Conservation (phyloP, 2,888 invertebrate species). For the Pollenia labialis region DNA sequence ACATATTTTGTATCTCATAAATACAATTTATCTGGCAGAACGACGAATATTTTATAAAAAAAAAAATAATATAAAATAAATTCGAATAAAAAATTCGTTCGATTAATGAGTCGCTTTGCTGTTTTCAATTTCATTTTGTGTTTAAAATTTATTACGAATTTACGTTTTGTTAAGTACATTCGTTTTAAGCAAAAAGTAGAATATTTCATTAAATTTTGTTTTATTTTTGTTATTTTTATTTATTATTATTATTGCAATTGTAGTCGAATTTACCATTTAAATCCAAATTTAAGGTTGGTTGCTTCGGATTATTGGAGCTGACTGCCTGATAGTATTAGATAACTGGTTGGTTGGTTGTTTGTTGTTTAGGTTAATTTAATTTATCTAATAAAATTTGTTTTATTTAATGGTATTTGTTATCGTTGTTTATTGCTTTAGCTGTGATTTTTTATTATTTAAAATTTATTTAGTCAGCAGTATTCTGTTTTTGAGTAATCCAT, state of each 20-base stretch:
- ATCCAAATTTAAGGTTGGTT: slow-evolving; percentile 57
- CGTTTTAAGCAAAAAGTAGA: slow-evolving; percentile 41
- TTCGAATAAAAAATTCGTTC: slow-evolving; percentile 36
- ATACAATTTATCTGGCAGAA: slow-evolving; percentile 62
- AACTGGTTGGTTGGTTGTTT: slow-evolving; percentile 25
- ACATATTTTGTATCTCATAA: slow-evolving; percentile 45
- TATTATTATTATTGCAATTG: slow-evolving; percentile 45
- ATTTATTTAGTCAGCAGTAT: neutral
- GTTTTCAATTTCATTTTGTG: slow-evolving; percentile 47
- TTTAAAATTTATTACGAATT: slow-evolving; percentile 64
- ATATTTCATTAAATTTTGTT: neutral
- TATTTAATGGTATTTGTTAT: slow-evolving; percentile 13
- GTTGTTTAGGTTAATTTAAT: slow-evolving; percentile 41
- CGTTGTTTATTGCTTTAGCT: slow-evolving; percentile 20
- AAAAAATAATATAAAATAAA: slow-evolving; percentile 54
- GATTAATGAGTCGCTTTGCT: slow-evolving; percentile 56
- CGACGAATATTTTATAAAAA: slow-evolving; percentile 23
- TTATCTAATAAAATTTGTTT: slow-evolving; percentile 18
- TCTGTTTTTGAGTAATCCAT: slow-evolving; percentile 23
- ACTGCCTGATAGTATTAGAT: neutral
- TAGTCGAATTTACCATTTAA: slow-evolving; percentile 71
- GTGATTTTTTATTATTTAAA: neutral
- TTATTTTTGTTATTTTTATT: slow-evolving; percentile 23
- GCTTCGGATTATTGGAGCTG: neutral
- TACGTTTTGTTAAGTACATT: slow-evolving; percentile 63